Evolutionary conservation across 2,797 vertebrate genomes (phyloP), one percentile per base, ranked within the genome.

Genomic region (Anguilla megastoma): DNA sequence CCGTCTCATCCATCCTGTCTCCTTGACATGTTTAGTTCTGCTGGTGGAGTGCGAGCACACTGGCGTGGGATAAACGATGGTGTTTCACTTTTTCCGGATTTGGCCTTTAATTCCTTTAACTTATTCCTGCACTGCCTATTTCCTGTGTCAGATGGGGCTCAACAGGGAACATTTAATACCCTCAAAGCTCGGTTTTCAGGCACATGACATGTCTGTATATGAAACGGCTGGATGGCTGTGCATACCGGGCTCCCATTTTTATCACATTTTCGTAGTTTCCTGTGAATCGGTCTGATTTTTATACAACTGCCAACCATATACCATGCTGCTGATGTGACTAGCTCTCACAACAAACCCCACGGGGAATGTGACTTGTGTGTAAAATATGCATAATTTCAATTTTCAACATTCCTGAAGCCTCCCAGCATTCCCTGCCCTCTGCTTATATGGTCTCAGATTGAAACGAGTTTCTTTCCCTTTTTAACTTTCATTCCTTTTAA

Each of bases 181-280:
- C 79, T 90, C 27, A 84, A 89, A 88, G 50, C 60, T 76, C 82
- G 86, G 58, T 89, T 90, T 90, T 79, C 50, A 74, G 3, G 4
- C 87, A 50, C 4, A 27, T 85, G 84, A 16, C 33, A 14, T 36
- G 71, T 56, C 54, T 45, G 30, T 48, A 45, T 80, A 2, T 50
- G 21, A 1, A 82, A 50, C n/a, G 41, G 3, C 45, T 50, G 79
- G 6, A 50, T 82, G 45, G 45, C 5, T 8, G 45, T 45, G 45
- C 79, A 50, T 50, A n/a, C 2, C 41, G 41, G 41, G 41, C 41
- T 45, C 41, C 41, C 10, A 24, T 82, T 45, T 45, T 45, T 45
- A 21, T 50, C 21, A n/a, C 21, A 50, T 82, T 82, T 48, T 21
- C 27, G 45, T 82, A 82, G 50, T 27, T n/a, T 50, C 36, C 16